phyloP scores from a whole-genome alignment of 53 echinoderm and acorn worm species.

The Antedon mediterranea region DNA sequence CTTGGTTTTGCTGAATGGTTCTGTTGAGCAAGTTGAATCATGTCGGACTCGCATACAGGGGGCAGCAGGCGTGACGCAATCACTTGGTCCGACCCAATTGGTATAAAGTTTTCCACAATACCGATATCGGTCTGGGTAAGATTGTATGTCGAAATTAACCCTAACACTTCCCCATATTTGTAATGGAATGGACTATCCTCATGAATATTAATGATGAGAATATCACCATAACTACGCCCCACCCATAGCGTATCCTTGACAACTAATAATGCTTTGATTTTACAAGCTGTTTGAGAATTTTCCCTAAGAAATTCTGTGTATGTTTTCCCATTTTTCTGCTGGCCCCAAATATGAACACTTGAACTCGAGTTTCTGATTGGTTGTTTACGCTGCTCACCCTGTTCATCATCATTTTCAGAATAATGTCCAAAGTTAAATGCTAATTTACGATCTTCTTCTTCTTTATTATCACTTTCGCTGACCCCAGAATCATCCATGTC shows the following conservation, averaged over 20 bases:
- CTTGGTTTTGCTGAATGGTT: background rate
- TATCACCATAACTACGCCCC: background rate
- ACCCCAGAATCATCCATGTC: background rate
- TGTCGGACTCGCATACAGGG: background rate
- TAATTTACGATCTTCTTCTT: background rate
- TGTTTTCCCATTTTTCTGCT: background rate
- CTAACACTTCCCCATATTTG: background rate
- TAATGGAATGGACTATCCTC: conserved; percentile 1
- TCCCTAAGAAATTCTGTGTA: background rate
- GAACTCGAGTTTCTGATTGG: background rate
- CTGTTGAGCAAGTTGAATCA: background rate
- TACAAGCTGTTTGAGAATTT: background rate
- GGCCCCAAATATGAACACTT: background rate
- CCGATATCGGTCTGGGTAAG: background rate
- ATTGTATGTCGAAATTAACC: background rate
- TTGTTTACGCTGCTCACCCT: background rate
- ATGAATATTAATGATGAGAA: background rate
- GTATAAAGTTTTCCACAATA: background rate
- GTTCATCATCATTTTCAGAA: background rate
- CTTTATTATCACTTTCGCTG: background rate
- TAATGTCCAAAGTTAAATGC: background rate
- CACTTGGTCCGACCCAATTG: background rate
- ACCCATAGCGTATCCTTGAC: background rate
- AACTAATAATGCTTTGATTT: background rate
- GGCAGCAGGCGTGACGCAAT: background rate